Base-by-base conservation (phyloP, 92 coral and sea anemone species). In the Hydrozoanthus gracilis region DNA sequence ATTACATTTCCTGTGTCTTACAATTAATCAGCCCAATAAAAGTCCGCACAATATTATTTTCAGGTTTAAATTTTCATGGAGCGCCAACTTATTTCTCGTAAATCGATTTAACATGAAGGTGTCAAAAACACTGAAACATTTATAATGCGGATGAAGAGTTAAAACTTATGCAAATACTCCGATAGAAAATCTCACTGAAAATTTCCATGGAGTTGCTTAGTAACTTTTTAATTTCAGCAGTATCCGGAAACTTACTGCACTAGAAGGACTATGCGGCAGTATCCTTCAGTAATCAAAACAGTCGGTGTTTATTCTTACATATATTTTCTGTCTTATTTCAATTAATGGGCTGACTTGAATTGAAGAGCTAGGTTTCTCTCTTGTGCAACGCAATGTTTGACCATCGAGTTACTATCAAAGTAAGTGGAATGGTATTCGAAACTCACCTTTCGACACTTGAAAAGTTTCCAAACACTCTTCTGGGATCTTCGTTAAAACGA, bases 381-480 rank as follows among this genome's bases (percentile, higher is more conserved):
- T 0, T 8, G 46, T 58, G 0, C 27, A 52, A 58, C 82, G 46
- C 73, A 75, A 82, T 92, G 82, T 91, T 70, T 86, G 94, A 91
- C 88, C 93, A 93, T 51, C 99, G 99, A 62, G 98, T 96, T 11
- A 94, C 93, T 73, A 96, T 96, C 89, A 95, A 93, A 88, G 93
- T 96, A 35, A 96, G 99, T 84, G 99, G 99, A 16, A 91, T 95
- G 94, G 90, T 93, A n/a, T 96, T 91, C 80, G 99, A 96, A 77
- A 96, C 99, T 20, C 96, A 92, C 17, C 87, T 89, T 73, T 87
- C 80, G 52, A 96, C 99, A 8, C 87, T 96, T 44, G 91, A 95
- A 73, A 92, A 98, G 73, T 96, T 86, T 82, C 99, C 99, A 1
- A 76, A 93, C 83, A 95, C 99, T n/a, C 91, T 96, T 4, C 94